A percentile compares a stretch with the other conserved stretches of the same genome.
Conservation (phyloP, 2,113 vertebrate species). For the Myotis brandtii region DNA sequence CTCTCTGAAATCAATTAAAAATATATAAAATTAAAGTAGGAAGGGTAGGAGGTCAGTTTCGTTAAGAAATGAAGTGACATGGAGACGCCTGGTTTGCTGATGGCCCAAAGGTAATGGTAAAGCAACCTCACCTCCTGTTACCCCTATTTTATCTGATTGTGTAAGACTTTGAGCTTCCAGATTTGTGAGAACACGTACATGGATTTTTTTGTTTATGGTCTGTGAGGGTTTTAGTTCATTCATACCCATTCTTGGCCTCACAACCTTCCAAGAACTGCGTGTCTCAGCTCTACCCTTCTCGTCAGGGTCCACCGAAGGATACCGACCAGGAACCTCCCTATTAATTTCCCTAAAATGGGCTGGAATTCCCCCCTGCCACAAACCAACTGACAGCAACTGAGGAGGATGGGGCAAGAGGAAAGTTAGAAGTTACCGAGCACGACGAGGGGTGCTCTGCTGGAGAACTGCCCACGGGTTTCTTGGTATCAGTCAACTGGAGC, state of each 20-base stretch:
- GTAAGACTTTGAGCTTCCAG: not conserved
- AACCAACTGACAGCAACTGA: not conserved
- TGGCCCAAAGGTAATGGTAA: not conserved
- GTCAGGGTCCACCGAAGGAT: not conserved
- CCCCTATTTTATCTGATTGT: not conserved
- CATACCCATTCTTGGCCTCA: not conserved
- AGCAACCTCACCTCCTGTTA: not conserved
- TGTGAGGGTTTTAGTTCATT: not conserved
- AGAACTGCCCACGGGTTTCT: constrained; percentile 69
- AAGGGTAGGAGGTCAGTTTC: not conserved
- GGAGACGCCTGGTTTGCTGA: not conserved
- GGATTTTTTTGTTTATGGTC: not conserved
- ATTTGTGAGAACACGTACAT: not conserved
- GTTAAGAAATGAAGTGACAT: not conserved
- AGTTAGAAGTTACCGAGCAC: constrained; percentile 7
- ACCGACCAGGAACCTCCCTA: not conserved
- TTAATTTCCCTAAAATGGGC: not conserved
- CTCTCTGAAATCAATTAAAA: no score
- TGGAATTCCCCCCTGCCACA: constrained; percentile 49
- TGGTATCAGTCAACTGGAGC: constrained; percentile 59
- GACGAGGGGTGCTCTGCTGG: not conserved
- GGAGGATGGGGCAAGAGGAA: not conserved
- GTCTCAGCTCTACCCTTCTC: not conserved
- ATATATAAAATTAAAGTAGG: not conserved
- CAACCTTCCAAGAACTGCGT: not conserved